phyloP scores from a whole-genome alignment of 2,113 vertebrate genomes.

The Eudyptes chrysolophus region DNA sequence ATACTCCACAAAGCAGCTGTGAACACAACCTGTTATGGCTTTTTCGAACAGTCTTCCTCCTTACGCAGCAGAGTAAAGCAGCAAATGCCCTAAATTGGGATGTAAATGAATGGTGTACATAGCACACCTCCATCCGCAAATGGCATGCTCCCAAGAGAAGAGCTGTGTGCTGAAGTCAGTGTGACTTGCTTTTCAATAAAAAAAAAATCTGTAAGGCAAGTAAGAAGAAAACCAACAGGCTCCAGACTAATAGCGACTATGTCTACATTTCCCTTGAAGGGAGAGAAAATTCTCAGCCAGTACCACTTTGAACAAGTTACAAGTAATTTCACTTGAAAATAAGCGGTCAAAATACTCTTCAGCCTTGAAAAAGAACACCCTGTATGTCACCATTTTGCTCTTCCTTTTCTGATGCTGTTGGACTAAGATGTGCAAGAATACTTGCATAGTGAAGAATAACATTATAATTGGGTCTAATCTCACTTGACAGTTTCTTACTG shows the following conservation, averaged over 20 bases:
- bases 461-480: neutral
- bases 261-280: neutral
- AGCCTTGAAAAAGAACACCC: neutral
- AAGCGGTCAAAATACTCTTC: neutral
- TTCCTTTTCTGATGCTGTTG: neutral
- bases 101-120: neutral
- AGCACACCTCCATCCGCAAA: neutral
- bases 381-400: neutral
- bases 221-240: neutral
- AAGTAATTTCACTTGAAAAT: neutral
- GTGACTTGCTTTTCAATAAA: neutral
- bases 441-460: neutral
- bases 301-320: neutral
- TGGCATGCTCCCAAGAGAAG: neutral
- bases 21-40: accelerated
- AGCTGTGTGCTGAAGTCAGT: neutral
- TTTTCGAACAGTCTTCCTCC: neutral
- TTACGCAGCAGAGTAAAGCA: neutral
- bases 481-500: neutral
- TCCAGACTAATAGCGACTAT: neutral
- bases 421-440: neutral
- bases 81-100: neutral
- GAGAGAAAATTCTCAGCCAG: neutral
- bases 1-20: neutral
- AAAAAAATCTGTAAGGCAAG: neutral